Conservation (phyloP, 2,888 invertebrate genomes). For the Acronicta psi region DNA sequence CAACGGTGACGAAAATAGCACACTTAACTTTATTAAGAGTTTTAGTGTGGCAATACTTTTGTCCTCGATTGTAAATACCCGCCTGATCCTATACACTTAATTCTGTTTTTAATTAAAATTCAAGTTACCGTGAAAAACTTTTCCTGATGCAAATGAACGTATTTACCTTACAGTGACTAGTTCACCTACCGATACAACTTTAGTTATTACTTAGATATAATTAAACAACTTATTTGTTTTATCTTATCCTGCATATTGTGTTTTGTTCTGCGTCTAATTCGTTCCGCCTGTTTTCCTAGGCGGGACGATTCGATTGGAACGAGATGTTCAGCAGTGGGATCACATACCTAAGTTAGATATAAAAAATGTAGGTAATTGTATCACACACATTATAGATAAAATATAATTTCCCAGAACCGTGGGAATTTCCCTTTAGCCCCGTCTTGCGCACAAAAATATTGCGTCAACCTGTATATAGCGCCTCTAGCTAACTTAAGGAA, state of each 20-base stretch:
- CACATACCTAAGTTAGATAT: no score
- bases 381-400: no score
- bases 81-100: conserved; percentile 65
- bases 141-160: conserved; percentile 76
- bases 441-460: no score
- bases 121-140: conserved; percentile 83
- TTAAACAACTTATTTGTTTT: conserved; percentile 48
- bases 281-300: no score
- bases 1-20: background rate
- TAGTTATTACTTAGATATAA: conserved; percentile 50
- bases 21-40: conserved; percentile 8
- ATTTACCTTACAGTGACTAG: conserved; percentile 48
- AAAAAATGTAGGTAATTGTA: no score
- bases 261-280: conserved; percentile 16
- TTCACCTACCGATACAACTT: conserved; percentile 34
- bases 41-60: conserved; percentile 31
- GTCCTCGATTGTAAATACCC: conserved; percentile 61
- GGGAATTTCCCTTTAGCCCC: no score
- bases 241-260: conserved; percentile 33
- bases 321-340: no score
- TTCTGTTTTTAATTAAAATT: conserved; percentile 85
- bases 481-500: no score
- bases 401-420: no score
- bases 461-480: no score
- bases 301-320: no score